These are phyloP conservation scores for Brachylomia viminalis DNA, from an alignment of 2,888 invertebrate species.

Conservation along the genomic window DNA sequence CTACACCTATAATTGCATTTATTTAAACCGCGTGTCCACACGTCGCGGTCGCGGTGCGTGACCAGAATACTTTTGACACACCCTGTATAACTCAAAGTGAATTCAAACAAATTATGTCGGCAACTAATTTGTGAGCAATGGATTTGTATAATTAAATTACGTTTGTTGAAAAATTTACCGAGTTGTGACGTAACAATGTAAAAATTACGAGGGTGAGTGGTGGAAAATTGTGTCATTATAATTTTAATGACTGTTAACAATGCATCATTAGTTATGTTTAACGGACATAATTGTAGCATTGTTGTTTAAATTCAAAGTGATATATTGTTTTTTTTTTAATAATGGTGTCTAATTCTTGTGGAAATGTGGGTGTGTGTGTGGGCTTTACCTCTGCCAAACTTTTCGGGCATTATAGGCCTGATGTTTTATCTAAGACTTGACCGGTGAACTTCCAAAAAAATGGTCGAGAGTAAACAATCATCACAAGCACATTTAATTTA, in stretches of 20 bases:
- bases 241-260: slow-evolving; percentile 39
- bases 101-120: slow-evolving; percentile 68
- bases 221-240: slow-evolving; percentile 24
- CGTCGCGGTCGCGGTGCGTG: slow-evolving; percentile 47
- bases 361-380: no score
- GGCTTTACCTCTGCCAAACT: no score
- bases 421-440: no score
- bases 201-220: slow-evolving; percentile 26
- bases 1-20: no score
- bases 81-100: slow-evolving; percentile 59
- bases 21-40: slow-evolving; percentile 48
- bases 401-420: no score
- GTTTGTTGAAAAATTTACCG: slow-evolving; percentile 33
- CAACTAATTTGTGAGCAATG: slow-evolving; percentile 67
- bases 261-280: slow-evolving; percentile 1
- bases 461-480: no score
- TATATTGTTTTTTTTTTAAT: neutral
- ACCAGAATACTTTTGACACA: slow-evolving; percentile 42
- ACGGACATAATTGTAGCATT: neutral
- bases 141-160: slow-evolving; percentile 59
- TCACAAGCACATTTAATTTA: no score
- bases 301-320: no score
- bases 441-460: no score
- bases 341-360: no score
- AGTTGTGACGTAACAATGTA: slow-evolving; percentile 31